These are phyloP conservation scores for Plodia interpunctella DNA, from an alignment of 1,140 invertebrate genomes.

Conservation along the genomic window DNA sequence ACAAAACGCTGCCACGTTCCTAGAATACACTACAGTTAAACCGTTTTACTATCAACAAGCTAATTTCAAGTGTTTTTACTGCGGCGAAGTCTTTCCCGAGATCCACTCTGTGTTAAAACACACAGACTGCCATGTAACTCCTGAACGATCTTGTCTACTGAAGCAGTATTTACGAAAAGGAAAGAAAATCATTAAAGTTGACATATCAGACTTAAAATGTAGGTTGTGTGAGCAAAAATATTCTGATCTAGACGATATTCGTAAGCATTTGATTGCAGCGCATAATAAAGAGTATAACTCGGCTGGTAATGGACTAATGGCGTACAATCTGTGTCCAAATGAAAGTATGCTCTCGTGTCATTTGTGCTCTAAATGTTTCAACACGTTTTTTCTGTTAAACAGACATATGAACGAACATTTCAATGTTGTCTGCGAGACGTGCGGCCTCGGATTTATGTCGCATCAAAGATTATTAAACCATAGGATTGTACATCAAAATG, in stretches of 20 bases:
- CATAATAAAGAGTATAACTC: conserved; percentile 63
- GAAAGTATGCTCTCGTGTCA: conserved; percentile 58
- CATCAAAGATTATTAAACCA: conserved; percentile 64
- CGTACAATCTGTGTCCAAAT: conserved; percentile 48
- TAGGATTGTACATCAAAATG: conserved; percentile 57
- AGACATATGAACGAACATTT: conserved; percentile 68
- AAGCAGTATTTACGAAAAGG: conserved; percentile 63
- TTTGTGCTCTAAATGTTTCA: conserved; percentile 56
- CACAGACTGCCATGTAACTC: conserved; percentile 38
- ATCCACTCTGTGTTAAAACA: conserved; percentile 56
- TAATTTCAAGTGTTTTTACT: conserved; percentile 71
- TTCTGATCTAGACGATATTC: conserved; percentile 55
- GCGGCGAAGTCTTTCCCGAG: conserved; percentile 59
- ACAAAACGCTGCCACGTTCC: conserved; percentile 60
- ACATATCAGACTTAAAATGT: conserved; percentile 58
- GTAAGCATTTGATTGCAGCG: conserved; percentile 40
- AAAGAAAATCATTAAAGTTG: conserved; percentile 65
- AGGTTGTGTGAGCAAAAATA: conserved; percentile 55
- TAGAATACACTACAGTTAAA: conserved; percentile 55
- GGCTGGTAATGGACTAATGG: conserved; percentile 62
- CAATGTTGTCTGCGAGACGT: conserved; percentile 67
- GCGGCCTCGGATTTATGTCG: conserved; percentile 68
- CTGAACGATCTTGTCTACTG: conserved; percentile 44
- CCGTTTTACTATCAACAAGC: conserved; percentile 68
- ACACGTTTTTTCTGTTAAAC: conserved; percentile 63